A percentile compares a stretch with the other conserved stretches of the same genome.
Evolutionary conservation across 1,140 invertebrate species (phyloP).

Genomic region (Rhagoletis zephyria): DNA sequence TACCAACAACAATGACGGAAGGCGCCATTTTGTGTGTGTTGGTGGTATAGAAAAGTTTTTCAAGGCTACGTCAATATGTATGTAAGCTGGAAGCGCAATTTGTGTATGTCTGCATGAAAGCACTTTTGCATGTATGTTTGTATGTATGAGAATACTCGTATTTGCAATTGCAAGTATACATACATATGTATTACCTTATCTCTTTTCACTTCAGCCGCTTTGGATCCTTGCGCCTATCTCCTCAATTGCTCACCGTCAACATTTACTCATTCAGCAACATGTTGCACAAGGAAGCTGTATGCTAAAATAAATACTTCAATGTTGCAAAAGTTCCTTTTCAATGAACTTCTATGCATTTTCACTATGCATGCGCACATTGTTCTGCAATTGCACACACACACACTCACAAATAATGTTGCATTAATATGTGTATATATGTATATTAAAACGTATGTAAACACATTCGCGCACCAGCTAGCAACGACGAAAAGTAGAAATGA

Average conservation of each 20-base stretch:
- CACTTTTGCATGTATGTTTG: not conserved
- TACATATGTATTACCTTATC: not conserved
- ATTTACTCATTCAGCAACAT: slow-evolving; percentile 24
- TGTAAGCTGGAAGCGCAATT: no score
- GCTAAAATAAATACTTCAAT: slow-evolving; percentile 4
- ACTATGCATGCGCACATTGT: slow-evolving; percentile 35
- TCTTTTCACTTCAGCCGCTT: not conserved
- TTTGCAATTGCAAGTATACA: not conserved
- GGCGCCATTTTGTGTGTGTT: not conserved
- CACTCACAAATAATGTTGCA: not conserved
- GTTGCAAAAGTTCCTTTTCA: slow-evolving; percentile 45
- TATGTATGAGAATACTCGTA: no score
- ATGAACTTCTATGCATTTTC: slow-evolving; percentile 21
- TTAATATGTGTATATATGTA: not conserved
- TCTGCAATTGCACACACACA: not conserved
- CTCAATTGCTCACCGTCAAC: not conserved
- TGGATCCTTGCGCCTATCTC: not conserved
- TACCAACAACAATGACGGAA: not conserved
- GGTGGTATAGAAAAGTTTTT: not conserved
- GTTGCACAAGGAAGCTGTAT: slow-evolving; percentile 31
- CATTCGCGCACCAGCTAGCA: not conserved
- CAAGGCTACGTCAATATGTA: not conserved
- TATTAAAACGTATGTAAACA: not conserved
- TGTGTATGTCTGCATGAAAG: not conserved
- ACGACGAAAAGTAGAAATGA: not conserved